phyloP scores from a whole-genome alignment of 2,888 invertebrate species.

The Arctia plantaginis region DNA sequence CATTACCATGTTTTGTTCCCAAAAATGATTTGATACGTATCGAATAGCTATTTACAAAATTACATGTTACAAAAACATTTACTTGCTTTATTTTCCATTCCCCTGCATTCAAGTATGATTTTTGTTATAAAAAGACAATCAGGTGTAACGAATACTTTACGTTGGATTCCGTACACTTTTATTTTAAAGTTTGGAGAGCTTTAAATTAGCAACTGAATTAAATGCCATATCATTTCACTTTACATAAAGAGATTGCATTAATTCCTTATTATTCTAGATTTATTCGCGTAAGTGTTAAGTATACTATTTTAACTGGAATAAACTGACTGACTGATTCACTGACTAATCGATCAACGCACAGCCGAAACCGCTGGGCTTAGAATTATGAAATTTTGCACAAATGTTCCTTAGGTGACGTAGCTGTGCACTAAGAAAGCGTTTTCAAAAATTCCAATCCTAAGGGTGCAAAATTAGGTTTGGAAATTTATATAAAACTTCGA shows the following conservation, averaged over 20 bases:
- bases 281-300: too few species aligned
- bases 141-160: constrained; percentile 43
- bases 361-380: too few species aligned
- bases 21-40: constrained; percentile 81
- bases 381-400: too few species aligned
- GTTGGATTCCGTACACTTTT: constrained; percentile 55
- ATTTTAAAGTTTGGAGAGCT: not conserved
- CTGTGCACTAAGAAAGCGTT: too few species aligned
- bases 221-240: too few species aligned
- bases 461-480: too few species aligned
- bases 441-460: too few species aligned
- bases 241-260: not conserved
- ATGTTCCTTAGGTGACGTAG: too few species aligned
- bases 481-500: too few species aligned
- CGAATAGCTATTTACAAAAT: constrained; percentile 84
- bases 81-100: constrained; percentile 82
- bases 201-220: not conserved
- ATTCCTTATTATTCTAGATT: not conserved
- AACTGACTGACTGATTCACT: too few species aligned
- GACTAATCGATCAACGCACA: too few species aligned
- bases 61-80: constrained; percentile 78
- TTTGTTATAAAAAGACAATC: constrained; percentile 70
- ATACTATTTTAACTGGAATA: too few species aligned
- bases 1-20: constrained; percentile 73
- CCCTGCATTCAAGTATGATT: constrained; percentile 78